Base-by-base conservation (phyloP, 1,140 invertebrate species). In the Zaprionus camerounensis region DNA sequence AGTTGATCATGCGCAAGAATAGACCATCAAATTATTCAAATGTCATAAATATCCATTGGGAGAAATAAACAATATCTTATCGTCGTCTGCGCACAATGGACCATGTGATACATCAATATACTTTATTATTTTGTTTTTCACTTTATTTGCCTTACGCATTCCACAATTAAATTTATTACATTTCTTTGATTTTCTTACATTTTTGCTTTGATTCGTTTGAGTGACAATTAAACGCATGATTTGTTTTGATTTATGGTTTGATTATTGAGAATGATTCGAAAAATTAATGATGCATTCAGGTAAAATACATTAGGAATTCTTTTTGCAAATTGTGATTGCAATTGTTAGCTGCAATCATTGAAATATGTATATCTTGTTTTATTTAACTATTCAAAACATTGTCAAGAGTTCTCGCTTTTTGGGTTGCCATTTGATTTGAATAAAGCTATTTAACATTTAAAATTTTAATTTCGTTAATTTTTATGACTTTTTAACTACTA, bases 161-260 rank as follows among this genome's bases (percentile, higher is more conserved):
- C 20, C 20, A 22, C 46, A 51, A 51, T 51, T 24, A 51, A 20
- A 51, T 51, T 51, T 51, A 46, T 51, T 22, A 24, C 20, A 51
- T 22, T 24, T 24, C 46, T 51, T 3, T 24, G 20, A 51, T 24
- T 51, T 3, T 12, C 11, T 17, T 51, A 1, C 4, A 9, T 11
- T 24, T 44, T 17, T 17, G 41, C 17, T 17, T 17, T 46, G n/a
- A 17, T 46, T 46, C 2, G 20, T 24, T 51, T 51, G 46, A 51
- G 20, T 51, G 46, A 24, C 46, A 51, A 51, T 51, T 51, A 51
- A 24, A 51, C 46, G 46, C 46, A 49, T 49, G 46, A 49, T 51
- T 51, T 51, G 20, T 13, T 51, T 51, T 51, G 46, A 51, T 51
- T 51, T 51, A 24, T 22, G 46, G n/a, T 17, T 7, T 46, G n/a